Base-by-base conservation (phyloP, 1,140 invertebrate species). In the Pachypsylla venusta region DNA sequence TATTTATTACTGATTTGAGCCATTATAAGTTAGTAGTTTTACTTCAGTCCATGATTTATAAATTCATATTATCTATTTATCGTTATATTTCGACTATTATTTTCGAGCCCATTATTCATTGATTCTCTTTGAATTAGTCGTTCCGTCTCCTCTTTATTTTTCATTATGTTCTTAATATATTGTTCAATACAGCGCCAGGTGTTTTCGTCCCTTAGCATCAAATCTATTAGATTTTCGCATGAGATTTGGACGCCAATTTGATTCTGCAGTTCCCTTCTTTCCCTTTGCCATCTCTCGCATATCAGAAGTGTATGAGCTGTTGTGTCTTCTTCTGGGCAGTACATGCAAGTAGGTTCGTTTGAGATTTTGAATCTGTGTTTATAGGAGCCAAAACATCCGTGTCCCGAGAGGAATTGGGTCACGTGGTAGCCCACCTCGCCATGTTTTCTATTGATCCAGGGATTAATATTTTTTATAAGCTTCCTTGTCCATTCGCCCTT, bases 381-480 rank as follows among this genome's bases (percentile, higher is more conserved):
- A 53, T 58, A 58, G 12, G 20, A 12, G 2, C 25, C 22, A 42
- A 39, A 57, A 19, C 20, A 20, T 2, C 56, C 56, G 22, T 57
- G 56, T 25, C 28, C 16, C 5, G 57, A 40, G 19, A 58, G 57
- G 13, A 58, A 53, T 24, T 58, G 24, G 2, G 57, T 58, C 14
- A 53, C 42, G 19, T 48, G 22, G 12, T 54, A 59, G 5, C 27
- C 48, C 2, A 59, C 25, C 27, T 22, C 20, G 2, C 57, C 57
- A 1, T 2, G 42, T 16, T 14, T 5, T 22, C 57, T 59, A 1
- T 35, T 26, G 3, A 28, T 20, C 57, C 42, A 59, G 35, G 42
- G 39, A 25, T 28, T 13, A 1, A 59, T 27, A 2, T 59, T n/a
- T 10, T 35, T 39, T 2, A 59, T 59, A 0, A 59, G 26, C 12